Evolutionary conservation across 2,113 vertebrate genomes (phyloP).

Genomic region (Cebus imitator): DNA sequence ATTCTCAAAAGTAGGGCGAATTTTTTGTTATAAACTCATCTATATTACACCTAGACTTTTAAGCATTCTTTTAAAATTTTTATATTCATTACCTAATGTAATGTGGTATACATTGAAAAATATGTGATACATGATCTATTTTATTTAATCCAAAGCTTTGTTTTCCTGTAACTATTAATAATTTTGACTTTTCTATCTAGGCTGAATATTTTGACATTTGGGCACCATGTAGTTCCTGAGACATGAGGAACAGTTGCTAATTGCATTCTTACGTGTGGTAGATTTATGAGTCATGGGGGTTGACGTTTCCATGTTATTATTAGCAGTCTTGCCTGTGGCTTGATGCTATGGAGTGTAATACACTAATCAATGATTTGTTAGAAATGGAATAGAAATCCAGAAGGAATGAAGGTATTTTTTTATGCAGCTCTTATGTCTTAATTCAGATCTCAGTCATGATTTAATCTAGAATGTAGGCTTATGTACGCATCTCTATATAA

Average conservation of each 20-base stretch:
- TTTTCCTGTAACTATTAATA: neutral
- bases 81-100: neutral
- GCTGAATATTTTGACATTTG: neutral
- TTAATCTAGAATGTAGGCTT: neutral
- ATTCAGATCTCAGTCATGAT: neutral
- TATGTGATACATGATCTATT: neutral
- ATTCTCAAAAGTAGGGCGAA: constrained; percentile 5
- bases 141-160: constrained; percentile 23
- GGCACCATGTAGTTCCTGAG: neutral
- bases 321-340: neutral
- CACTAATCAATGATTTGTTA: neutral
- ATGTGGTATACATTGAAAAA: neutral
- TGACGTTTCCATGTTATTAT: constrained; percentile 27
- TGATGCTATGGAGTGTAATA: neutral
- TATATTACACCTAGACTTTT: neutral
- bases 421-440: neutral
- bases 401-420: constrained; percentile 14
- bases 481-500: neutral
- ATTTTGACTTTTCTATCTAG: constrained; percentile 2
- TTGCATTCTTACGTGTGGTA: neutral
- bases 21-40: neutral
- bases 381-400: neutral
- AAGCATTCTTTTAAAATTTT: neutral
- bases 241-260: neutral
- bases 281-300: neutral